Conservation (phyloP, 2,113 vertebrate species). For the Nothoprocta pentlandii region DNA sequence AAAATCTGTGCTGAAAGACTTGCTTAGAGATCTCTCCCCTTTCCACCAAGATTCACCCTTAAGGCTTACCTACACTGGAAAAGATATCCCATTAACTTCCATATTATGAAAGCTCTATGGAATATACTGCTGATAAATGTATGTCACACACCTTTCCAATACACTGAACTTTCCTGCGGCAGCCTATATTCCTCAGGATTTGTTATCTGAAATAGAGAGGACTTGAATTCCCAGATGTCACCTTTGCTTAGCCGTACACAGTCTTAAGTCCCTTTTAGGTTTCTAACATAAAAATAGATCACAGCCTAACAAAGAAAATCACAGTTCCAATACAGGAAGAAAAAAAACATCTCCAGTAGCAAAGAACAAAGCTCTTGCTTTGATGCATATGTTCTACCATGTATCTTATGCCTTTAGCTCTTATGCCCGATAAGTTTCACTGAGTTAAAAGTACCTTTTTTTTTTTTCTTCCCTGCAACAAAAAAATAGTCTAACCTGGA, state of each 20-base stretch:
- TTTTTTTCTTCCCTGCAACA: neutral
- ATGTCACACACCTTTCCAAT: neutral
- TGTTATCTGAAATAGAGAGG: neutral
- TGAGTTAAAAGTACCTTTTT: neutral
- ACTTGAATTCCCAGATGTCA: neutral
- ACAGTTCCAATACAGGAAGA: neutral
- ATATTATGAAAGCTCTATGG: neutral
- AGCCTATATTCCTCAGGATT: neutral
- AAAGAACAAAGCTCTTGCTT: neutral
- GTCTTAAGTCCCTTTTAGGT: neutral
- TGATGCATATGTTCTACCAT: neutral
- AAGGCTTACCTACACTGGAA: neutral
- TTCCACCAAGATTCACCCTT: neutral
- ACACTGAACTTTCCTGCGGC: neutral
- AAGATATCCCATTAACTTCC: neutral
- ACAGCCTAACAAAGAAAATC: fast-evolving
- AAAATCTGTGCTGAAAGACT: neutral
- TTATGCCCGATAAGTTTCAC: neutral
- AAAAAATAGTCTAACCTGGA: neutral
- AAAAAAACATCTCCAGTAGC: neutral
- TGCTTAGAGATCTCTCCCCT: neutral
- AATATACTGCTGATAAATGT: neutral
- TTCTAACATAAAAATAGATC: neutral
- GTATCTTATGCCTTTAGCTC: neutral
- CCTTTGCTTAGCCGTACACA: neutral